phyloP scores from a whole-genome alignment of 1,140 invertebrate species.

The Polyergus mexicanus region DNA sequence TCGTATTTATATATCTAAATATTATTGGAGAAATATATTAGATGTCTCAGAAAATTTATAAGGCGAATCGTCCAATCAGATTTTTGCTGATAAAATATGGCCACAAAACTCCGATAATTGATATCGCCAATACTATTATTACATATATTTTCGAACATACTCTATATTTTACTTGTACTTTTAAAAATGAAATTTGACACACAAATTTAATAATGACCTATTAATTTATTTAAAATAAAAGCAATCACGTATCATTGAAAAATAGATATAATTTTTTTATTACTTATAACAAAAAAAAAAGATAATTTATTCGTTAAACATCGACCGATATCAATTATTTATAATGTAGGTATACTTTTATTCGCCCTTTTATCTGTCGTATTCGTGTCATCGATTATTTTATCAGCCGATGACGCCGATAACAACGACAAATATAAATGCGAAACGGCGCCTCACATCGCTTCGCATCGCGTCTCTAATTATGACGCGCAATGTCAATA shows the following conservation, averaged over 20 bases:
- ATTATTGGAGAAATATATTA: not conserved
- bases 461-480: constrained; percentile 41
- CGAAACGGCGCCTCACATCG: not conserved
- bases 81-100: constrained; percentile 17
- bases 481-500: constrained; percentile 57
- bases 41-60: constrained; percentile 12
- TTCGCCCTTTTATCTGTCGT: constrained; percentile 8
- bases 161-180: not conserved
- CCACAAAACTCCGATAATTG: constrained; percentile 10
- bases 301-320: not conserved
- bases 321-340: not conserved
- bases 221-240: not conserved
- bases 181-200: not conserved
- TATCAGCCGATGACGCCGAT: constrained; percentile 33
- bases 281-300: not conserved
- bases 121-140: constrained; percentile 5
- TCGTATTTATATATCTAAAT: constrained; percentile 24
- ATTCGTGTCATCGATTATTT: constrained; percentile 54
- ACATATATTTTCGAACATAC: not conserved
- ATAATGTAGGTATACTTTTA: not conserved
- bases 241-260: not conserved
- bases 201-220: constrained; percentile 19
- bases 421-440: constrained; percentile 44
- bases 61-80: constrained; percentile 27
- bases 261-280: constrained; percentile 3